These are phyloP conservation scores for Drosophila serrata DNA, from an alignment of 1,140 invertebrate genomes.

Conservation along the genomic window DNA sequence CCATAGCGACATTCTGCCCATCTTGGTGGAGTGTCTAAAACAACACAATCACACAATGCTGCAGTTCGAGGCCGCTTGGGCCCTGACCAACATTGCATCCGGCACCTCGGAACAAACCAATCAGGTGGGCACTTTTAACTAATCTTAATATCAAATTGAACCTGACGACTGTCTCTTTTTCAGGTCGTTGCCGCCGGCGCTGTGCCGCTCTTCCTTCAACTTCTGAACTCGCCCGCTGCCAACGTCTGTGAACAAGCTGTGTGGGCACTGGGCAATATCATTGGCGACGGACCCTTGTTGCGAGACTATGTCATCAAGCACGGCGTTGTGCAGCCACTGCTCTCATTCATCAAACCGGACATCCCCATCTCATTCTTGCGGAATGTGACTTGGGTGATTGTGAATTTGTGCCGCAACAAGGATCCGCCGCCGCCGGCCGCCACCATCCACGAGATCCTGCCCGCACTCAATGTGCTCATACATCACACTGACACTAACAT, in stretches of 20 bases:
- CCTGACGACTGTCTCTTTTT: constrained; percentile 2
- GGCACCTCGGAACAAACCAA: constrained; percentile 98
- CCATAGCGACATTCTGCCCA: constrained; percentile 96
- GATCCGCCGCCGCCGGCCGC: constrained; percentile 94
- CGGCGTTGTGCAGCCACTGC: constrained; percentile 94
- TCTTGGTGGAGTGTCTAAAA: constrained; percentile 95
- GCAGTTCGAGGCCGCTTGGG: constrained; percentile 99
- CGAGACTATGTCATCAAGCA: constrained; percentile 96
- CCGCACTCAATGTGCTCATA: constrained; percentile 97
- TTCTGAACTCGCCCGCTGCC: constrained; percentile 96
- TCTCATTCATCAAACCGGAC: constrained; percentile 96
- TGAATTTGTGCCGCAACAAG: constrained; percentile 98
- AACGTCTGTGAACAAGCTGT: constrained; percentile 99
- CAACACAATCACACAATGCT: constrained; percentile 95
- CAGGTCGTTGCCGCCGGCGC: constrained; percentile 97
- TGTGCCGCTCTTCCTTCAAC: constrained; percentile 96
- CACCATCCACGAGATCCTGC: constrained; percentile 97
- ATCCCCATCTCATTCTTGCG: constrained; percentile 97
- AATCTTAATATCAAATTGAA: no score
- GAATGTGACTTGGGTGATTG: constrained; percentile 99
- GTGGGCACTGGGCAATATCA: constrained; percentile 98
- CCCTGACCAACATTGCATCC: constrained; percentile 99
- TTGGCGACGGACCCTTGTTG: constrained; percentile 95
- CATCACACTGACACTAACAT: constrained; percentile 98
- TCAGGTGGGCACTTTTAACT: constrained; percentile 61